Evolutionary conservation across 2,888 invertebrate genomes (phyloP), one percentile per base, ranked within the genome.

Genomic region (Chloromyia formosa): DNA sequence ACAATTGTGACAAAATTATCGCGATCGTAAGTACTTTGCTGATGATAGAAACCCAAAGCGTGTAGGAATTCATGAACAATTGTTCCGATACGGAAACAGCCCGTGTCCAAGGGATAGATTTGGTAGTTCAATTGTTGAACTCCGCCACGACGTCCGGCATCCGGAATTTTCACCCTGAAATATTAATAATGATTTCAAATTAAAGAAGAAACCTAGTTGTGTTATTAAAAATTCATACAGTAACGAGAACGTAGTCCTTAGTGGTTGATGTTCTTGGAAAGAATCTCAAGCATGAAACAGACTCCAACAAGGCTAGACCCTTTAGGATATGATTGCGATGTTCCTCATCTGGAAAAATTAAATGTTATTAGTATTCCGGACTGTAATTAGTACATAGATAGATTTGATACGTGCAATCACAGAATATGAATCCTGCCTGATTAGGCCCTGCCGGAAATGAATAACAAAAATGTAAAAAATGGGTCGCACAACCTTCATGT

Each of bases 21-120:
- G 0, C 94, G 86, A 81, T 94, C 92, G 3, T 88, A 88, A 0
- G 93, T 88, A 80, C 91, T 93, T 82, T 94, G 94, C 81, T 94
- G 93, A 81, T 94, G 94, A 82, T 91, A 87, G 83, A 94, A 94
- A 0, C 94, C 94, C 5, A 91, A 81, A 0, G 91, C 91, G 80
- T 94, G 94, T 82, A 94, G 88, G 75, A 94, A 85, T 82, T 94
- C 94, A 79, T 94, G 94, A 1, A 92, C 85, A 0, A 92, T 88
- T 0, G 93, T 93, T 1, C 82, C 84, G 56, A 82, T 68, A 1
- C 82, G 81, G 77, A 84, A 84, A 58, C 85, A 85, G 0, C 85
- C 84, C 1, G 16, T 14, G 12, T 81, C 82, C 14, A 83, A 35
- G 0, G 75, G 73, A 75, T 82, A 79, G 0, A 80, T 76, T 64